Evolutionary conservation across 2,113 vertebrate genomes (phyloP).

Genomic region (Piaya cayana): DNA sequence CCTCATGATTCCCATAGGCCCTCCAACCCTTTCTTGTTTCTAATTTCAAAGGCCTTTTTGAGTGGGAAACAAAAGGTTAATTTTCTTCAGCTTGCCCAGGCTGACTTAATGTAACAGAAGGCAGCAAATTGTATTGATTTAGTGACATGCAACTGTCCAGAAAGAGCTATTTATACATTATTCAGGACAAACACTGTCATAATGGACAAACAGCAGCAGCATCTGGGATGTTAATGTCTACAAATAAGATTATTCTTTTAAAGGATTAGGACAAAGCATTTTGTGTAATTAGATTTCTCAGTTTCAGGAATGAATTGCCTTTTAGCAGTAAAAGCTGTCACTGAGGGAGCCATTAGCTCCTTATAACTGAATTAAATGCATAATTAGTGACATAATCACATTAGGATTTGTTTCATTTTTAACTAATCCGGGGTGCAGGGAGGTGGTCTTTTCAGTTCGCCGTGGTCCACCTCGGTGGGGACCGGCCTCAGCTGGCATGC

Average conservation of each 20-base stretch:
- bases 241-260: constrained; percentile 98
- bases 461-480: constrained; percentile 55
- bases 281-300: constrained; percentile 98
- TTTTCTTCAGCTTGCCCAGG: constrained; percentile 85
- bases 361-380: constrained; percentile 98
- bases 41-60: constrained; percentile 77
- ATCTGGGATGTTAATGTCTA: constrained; percentile 98
- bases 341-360: constrained; percentile 96
- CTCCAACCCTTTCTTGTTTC: constrained; percentile 69
- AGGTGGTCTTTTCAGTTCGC: constrained; percentile 74
- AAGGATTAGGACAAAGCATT: constrained; percentile 96
- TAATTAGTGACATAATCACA: constrained; percentile 96
- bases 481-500: constrained; percentile 84
- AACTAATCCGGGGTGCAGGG: constrained; percentile 67
- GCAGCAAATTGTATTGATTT: constrained; percentile 91
- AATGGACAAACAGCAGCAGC: constrained; percentile 94
- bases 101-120: constrained; percentile 89
- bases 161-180: constrained; percentile 89
- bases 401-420: constrained; percentile 90
- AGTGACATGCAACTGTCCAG: constrained; percentile 88
- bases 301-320: constrained; percentile 95
- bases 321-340: constrained; percentile 95
- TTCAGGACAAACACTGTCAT: constrained; percentile 90
- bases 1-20: constrained; percentile 38
- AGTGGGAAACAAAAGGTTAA: constrained; percentile 87